A percentile compares a stretch with the other conserved stretches of the same genome.
phyloP scores from a whole-genome alignment of 2,888 invertebrate genomes.

The Plebejus anna region DNA sequence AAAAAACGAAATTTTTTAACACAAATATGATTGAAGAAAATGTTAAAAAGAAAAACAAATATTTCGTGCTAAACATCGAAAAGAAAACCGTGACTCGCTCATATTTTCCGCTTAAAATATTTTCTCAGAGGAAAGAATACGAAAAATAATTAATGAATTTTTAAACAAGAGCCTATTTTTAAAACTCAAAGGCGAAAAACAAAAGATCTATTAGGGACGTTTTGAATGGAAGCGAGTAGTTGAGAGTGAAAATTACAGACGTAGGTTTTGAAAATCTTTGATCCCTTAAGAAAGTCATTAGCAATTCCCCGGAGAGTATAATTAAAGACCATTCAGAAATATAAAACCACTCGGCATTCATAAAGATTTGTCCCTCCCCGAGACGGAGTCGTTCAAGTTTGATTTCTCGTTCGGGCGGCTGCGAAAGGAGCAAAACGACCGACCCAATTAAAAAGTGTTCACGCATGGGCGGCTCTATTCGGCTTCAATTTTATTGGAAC shows the following conservation, averaged over 20 bases:
- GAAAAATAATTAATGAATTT: slow-evolving; percentile 3
- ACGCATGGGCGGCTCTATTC: slow-evolving; percentile 74
- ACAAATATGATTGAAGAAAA: not conserved
- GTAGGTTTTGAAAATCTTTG: slow-evolving; percentile 27
- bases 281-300: slow-evolving; percentile 28
- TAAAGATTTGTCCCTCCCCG: slow-evolving; percentile 28
- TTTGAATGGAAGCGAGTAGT: slow-evolving; percentile 16
- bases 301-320: slow-evolving; percentile 25
- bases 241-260: slow-evolving; percentile 28
- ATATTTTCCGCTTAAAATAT: not conserved
- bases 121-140: not conserved
- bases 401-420: slow-evolving; percentile 63
- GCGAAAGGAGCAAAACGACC: slow-evolving; percentile 66
- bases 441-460: slow-evolving; percentile 78
- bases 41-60: not conserved
- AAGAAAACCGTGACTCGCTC: not conserved
- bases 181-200: slow-evolving; percentile 11
- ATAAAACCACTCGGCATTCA: slow-evolving; percentile 28
- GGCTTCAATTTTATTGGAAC: slow-evolving; percentile 74
- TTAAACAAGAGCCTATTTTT: not conserved
- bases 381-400: slow-evolving; percentile 55
- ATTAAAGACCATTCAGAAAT: slow-evolving; percentile 28
- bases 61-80: not conserved
- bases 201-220: slow-evolving; percentile 6
- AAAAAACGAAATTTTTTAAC: not conserved